Base-by-base conservation (phyloP, 53 echinoderm and acorn worm species). In the Echinometra lucunter region DNA sequence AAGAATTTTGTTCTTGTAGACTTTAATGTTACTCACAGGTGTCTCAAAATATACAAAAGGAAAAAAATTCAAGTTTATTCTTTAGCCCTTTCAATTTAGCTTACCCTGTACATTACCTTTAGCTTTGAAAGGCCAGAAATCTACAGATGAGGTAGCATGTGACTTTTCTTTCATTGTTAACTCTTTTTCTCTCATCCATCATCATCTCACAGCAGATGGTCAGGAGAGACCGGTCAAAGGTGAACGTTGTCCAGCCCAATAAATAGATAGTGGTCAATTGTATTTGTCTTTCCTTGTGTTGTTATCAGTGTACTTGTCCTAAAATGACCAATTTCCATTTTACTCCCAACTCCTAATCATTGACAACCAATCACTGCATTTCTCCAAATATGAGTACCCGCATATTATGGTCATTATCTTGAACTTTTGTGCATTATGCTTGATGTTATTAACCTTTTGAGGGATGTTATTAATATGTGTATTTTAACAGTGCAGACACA, bases 161-260 rank as follows among this genome's bases (percentile, higher is more conserved):
- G 23, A 57, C 57, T 37, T 58, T 8, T 89, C 57, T 89, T 57
- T 25, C 60, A 89, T 89, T 60, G 37, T 89, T 2, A 89, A 60
- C 30, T 91, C 32, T 37, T 91, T n/a, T 35, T 70, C 45, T 45
- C 45, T 90, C 53, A 53, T 53, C 37, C 45, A 11, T 91, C 72
- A 34, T 92, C 91, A 42, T 92, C 37, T 23, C 13, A 40, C 94
- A 94, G 94, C 60, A 3, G 94, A 94, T 94, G 94, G 94, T 83
- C 82, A 94, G 45, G 94, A 94, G 85, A 94, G 94, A 83, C 94
- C 94, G 30, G 94, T 94, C 94, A 94, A 94, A 94, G 94, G 94
- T 94, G 94, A 94, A 32, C 70, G 30, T 67, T 91, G 70, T 66
- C 6, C 45, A 69, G 44, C 10, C 72, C 38, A 90, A 45, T n/a